Percentiles rank a stretch among this genome's conserved stretches.
Conservation (phyloP, 2,888 invertebrate genomes). For the Acleris holmiana region DNA sequence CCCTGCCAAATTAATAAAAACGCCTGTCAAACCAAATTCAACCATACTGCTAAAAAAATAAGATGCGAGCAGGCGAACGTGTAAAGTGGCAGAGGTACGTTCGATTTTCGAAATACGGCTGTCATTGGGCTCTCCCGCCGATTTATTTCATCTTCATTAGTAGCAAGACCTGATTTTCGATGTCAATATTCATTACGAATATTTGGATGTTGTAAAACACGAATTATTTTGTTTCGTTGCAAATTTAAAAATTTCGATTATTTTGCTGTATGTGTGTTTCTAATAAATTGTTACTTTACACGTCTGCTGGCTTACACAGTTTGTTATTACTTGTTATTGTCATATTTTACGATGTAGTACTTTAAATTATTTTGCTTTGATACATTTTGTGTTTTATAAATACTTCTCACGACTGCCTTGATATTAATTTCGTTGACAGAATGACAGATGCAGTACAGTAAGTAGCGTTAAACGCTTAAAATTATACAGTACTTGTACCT, state of each 20-base stretch:
- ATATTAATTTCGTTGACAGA: background rate
- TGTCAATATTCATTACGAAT: constrained; percentile 39
- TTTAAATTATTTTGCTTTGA: too few relatives aligned
- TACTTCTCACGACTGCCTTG: too few relatives aligned
- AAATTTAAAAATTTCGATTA: too few relatives aligned
- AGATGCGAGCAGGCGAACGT: constrained; percentile 21
- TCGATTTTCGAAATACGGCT: constrained; percentile 37
- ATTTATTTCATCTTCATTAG: constrained; percentile 49
- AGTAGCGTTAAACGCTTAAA: background rate
- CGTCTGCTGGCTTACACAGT: too few relatives aligned
- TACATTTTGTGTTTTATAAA: too few relatives aligned
- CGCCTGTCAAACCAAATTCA: constrained; percentile 21
- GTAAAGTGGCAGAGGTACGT: constrained; percentile 32
- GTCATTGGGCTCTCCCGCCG: constrained; percentile 39
- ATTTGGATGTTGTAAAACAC: constrained; percentile 5
- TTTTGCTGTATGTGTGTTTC: too few relatives aligned
- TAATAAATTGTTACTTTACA: too few relatives aligned
- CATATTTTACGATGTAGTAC: too few relatives aligned
- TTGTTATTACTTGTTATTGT: too few relatives aligned
- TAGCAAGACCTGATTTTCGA: constrained; percentile 48
- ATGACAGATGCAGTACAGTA: background rate
- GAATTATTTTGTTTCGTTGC: background rate
- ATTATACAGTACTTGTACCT: background rate
- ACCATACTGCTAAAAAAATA: constrained; percentile 15
- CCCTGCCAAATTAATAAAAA: constrained; percentile 42